Evolutionary conservation across 1,140 invertebrate species (phyloP).

Genomic region (Physella acuta): DNA sequence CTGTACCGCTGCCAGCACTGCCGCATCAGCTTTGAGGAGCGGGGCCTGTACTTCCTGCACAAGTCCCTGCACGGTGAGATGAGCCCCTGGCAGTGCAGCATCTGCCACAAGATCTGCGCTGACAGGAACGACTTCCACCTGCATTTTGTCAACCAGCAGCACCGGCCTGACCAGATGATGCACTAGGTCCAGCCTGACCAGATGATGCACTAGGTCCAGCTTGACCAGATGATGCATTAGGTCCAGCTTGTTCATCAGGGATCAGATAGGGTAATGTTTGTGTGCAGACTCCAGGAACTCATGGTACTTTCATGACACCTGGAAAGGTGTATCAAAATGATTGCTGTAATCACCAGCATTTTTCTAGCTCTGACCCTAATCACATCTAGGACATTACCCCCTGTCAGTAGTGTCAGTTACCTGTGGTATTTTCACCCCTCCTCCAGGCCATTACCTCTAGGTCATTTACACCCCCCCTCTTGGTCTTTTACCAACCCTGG

Average conservation of each 20-base stretch:
- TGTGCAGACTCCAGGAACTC: no score
- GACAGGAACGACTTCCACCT: constrained; percentile 53
- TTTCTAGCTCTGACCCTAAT: no score
- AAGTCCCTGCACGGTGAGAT: constrained; percentile 43
- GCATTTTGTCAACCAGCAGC: constrained; percentile 52
- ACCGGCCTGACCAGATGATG: constrained; percentile 25
- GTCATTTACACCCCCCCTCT: no score
- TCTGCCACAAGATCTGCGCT: constrained; percentile 47
- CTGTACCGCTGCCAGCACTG: constrained; percentile 48
- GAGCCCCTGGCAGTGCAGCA: constrained; percentile 52
- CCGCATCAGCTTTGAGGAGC: constrained; percentile 49
- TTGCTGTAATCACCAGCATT: no score
- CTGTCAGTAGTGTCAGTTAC: no score
- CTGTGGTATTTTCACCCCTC: no score
- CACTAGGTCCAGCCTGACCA: constrained; percentile 8
- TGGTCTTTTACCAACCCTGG: no score
- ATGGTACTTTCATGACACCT: no score
- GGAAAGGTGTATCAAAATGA: no score
- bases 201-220: constrained; percentile 7
- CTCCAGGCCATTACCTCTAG: no score
- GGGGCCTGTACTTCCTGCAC: constrained; percentile 51
- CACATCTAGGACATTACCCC: no score
- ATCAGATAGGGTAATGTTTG: no score
- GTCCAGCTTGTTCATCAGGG: constrained; percentile 8
- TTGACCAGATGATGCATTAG: constrained; percentile 17